Percentiles rank a stretch among this genome's conserved stretches.
Evolutionary conservation across 2,113 vertebrate species (phyloP).

Genomic region (Ammospiza nelsoni): DNA sequence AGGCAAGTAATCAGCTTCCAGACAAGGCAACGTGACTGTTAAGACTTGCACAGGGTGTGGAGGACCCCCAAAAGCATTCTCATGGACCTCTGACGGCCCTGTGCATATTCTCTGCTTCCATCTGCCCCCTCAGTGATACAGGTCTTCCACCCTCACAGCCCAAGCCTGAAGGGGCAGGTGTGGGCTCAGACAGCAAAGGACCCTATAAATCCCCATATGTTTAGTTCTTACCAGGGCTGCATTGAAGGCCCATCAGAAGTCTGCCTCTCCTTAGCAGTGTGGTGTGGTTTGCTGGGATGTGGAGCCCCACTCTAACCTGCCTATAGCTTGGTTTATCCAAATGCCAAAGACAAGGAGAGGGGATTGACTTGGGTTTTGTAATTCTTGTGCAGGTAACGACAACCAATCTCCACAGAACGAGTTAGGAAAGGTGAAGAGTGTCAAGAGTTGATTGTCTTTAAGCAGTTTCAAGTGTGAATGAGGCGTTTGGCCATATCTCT

Average conservation of each 20-base stretch:
- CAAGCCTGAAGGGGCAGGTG: background rate
- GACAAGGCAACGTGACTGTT: constrained; percentile 62
- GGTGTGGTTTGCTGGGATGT: constrained; percentile 3
- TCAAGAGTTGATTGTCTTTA: constrained; percentile 8
- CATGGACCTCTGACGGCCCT: background rate
- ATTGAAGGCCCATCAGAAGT: background rate
- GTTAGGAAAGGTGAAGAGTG: background rate
- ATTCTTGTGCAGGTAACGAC: background rate
- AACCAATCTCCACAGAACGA: background rate
- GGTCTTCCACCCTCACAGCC: background rate
- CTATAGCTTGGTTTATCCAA: constrained; percentile 47
- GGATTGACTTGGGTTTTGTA: background rate
- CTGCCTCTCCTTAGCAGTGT: constrained; percentile 22
- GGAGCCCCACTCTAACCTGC: constrained; percentile 26
- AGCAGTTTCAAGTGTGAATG: background rate
- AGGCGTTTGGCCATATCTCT: constrained; percentile 33
- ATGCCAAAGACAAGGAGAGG: constrained; percentile 65
- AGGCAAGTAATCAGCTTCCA: constrained; percentile 64
- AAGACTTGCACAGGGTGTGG: background rate
- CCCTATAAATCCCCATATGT: background rate
- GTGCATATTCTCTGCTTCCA: background rate
- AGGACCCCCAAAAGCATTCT: background rate
- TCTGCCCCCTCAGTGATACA: background rate
- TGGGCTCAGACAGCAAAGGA: background rate
- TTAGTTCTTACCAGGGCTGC: background rate